Evolutionary conservation across 2,797 vertebrate genomes (phyloP).

Genomic region (Orientallactaga sibirica): DNA sequence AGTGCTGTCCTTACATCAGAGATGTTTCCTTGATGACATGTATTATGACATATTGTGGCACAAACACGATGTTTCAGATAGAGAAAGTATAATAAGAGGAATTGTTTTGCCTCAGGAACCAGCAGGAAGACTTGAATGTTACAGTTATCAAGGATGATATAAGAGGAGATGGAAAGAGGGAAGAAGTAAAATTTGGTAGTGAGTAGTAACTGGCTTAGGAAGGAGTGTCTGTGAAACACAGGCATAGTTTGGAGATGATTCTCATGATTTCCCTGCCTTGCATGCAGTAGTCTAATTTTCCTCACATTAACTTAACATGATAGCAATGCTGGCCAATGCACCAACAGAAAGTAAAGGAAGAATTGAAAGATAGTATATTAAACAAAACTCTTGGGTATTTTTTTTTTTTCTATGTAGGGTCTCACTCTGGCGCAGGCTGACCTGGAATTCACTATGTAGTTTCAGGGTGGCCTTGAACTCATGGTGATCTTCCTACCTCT

Average conservation of each 20-base stretch:
- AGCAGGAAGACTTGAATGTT: background rate
- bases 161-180: background rate
- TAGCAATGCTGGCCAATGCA: background rate
- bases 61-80: slow-evolving; percentile 10
- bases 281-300: background rate
- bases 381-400: background rate
- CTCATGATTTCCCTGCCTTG: background rate
- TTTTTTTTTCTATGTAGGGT: no score
- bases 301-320: background rate
- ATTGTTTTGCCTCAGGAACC: background rate
- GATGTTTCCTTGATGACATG: background rate
- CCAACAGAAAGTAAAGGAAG: background rate
- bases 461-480: no score
- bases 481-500: no score
- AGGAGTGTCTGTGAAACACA: background rate
- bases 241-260: background rate
- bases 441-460: no score
- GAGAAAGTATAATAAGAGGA: background rate
- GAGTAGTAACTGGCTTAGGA: background rate
- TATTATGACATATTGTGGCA: background rate
- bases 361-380: background rate
- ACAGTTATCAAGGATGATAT: background rate
- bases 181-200: background rate
- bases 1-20: background rate
- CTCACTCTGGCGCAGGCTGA: no score